These are phyloP conservation scores for Apodemia zela DNA, from an alignment of 2,888 invertebrate species.

Conservation along the genomic window DNA sequence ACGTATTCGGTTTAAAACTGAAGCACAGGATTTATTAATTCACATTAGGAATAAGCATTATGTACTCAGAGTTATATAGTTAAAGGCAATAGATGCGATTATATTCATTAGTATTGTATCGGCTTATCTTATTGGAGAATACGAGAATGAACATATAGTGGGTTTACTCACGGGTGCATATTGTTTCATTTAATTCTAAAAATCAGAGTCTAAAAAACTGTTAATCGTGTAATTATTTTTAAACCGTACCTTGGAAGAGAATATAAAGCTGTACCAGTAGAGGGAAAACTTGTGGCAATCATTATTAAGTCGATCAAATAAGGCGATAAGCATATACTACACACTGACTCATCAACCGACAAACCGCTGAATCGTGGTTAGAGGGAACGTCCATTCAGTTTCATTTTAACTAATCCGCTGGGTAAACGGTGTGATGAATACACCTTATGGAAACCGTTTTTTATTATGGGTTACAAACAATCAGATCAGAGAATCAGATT, in stretches of 20 bases:
- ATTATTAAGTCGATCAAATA: no score
- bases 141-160: neutral
- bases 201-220: no score
- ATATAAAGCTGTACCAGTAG: neutral
- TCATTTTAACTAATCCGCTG: no score
- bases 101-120: slow-evolving; percentile 17
- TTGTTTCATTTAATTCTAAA: neutral
- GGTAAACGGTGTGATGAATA: no score
- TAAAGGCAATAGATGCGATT: neutral
- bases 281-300: neutral
- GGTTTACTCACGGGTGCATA: neutral
- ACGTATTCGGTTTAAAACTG: neutral
- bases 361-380: no score
- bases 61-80: neutral
- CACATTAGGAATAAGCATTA: neutral
- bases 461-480: no score
- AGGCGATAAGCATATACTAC: no score
- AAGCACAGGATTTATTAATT: neutral
- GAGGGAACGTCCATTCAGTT: no score
- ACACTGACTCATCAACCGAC: no score
- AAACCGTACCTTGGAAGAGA: neutral
- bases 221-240: no score
- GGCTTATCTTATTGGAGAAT: slow-evolving; percentile 18
- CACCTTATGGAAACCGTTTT: no score
- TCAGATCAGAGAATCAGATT: no score